Percentiles rank a stretch among this genome's conserved stretches.
These are phyloP conservation scores for Uromys caudimaculatus DNA, from an alignment of 2,797 vertebrate genomes.

Conservation along the genomic window DNA sequence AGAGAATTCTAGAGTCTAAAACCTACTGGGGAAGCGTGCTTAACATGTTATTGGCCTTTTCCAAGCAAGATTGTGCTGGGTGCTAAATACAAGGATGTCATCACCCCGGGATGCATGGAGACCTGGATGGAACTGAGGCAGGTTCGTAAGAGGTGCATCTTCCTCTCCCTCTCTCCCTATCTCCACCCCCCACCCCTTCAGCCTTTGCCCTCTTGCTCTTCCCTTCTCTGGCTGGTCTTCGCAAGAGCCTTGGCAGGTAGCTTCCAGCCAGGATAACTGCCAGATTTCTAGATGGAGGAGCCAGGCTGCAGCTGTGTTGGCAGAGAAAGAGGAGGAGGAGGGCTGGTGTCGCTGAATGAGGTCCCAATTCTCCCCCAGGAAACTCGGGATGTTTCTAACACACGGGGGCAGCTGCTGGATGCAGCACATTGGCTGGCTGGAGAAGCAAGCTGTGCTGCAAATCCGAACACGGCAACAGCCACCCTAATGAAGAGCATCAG, in stretches of 20 bases:
- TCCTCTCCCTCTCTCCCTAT: not conserved
- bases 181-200: conserved; percentile 29
- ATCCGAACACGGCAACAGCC: not conserved
- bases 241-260: conserved; percentile 71
- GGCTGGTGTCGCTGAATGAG: conserved; percentile 52
- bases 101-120: not conserved
- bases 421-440: not conserved
- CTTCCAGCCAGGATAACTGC: conserved; percentile 62
- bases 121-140: not conserved
- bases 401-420: conserved; percentile 33
- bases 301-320: conserved; percentile 69
- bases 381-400: conserved; percentile 15
- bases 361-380: conserved; percentile 42
- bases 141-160: conserved; percentile 30
- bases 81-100: conserved; percentile 8
- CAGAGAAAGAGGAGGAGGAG: conserved; percentile 27
- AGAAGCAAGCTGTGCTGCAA: not conserved
- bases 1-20: not conserved
- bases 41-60: not conserved
- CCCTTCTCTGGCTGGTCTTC: conserved; percentile 53
- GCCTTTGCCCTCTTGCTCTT: not conserved
- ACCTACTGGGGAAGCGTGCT: not conserved
- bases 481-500: not conserved
- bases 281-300: conserved; percentile 64
- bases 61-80: not conserved